Evolutionary conservation across 2,797 vertebrate genomes (phyloP), one percentile per base, ranked within the genome.

Genomic region (Pelobates cultripes): DNA sequence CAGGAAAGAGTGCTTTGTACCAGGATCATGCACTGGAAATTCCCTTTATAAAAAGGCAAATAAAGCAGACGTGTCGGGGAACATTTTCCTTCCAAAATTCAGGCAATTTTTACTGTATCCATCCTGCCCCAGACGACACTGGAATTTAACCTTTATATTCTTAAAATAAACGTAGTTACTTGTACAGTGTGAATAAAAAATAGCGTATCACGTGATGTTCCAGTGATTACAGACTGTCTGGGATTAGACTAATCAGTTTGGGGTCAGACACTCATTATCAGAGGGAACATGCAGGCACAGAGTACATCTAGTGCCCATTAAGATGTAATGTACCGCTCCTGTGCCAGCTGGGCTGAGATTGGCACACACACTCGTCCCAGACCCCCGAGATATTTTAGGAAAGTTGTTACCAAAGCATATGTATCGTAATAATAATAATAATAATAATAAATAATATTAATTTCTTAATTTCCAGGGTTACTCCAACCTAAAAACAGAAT

Each of bases 241-340:
- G 66, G 66, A 68, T 68, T 68, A 68, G 40, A 42, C 66, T 74
- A 61, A 61, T 60, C 55, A 74, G 41, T 43, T 55, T 43, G 72
- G 53, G 41, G 14, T 43, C 51, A 73, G 47, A 73, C 40, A 28
- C 53, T 73, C 28, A 10, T 47, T 73, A 64, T 40, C 61, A 64
- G 61, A 14, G 17, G 17, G 61, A 64, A 64, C 61, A 64, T 3
- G 47, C 47, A 6, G 47, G 47, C 2, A 51, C 47, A 1, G n/a
- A 40, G 71, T 6, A 55, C 70, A 72, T 6, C n/a, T 12, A 0
- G 17, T 53, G 45, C 28, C 28, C 47, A 72, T 51, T 13, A 40
- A 28, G 28, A 28, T 28, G 28, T 28, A 51, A 12, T 8, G 15
- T 28, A 7, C 70, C 9, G 9, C 4, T 10, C 71, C 51, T 15